Conservation (phyloP, 2,113 vertebrate species). For the Eurypyga helias region DNA sequence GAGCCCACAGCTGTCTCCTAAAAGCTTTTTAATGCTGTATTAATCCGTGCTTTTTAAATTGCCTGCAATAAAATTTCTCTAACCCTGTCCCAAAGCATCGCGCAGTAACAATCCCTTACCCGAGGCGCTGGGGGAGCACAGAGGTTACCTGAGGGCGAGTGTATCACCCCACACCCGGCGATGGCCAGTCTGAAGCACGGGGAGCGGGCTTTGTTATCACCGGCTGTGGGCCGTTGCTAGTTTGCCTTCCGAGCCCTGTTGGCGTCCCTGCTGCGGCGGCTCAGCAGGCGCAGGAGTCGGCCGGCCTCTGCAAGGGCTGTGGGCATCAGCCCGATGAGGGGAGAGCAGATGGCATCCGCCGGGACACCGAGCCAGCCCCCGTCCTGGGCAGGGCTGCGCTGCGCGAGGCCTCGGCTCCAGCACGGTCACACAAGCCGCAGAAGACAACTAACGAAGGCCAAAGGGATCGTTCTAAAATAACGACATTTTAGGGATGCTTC, state of each 20-base stretch:
- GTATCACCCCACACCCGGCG: accelerated
- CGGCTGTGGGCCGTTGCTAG: accelerated
- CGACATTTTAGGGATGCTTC: background rate
- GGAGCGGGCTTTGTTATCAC: accelerated
- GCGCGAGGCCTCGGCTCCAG: accelerated
- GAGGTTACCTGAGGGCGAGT: accelerated
- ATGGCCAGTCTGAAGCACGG: accelerated
- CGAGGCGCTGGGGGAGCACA: accelerated
- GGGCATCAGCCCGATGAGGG: background rate
- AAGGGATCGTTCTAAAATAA: background rate
- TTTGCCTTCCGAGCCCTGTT: accelerated
- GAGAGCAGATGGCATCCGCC: background rate
- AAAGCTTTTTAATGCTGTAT: background rate
- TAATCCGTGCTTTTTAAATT: background rate
- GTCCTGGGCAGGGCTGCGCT: background rate
- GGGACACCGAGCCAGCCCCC: background rate
- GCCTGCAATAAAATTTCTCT: constrained; percentile 40
- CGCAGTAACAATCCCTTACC: accelerated
- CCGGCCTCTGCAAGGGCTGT: accelerated
- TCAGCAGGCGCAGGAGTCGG: background rate
- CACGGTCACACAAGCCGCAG: background rate
- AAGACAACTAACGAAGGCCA: accelerated
- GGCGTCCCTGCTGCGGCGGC: background rate
- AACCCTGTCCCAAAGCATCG: accelerated
- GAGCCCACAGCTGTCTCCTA: accelerated